Evolutionary conservation across 2,113 vertebrate species (phyloP), one percentile per base, ranked within the genome.

Genomic region (Dicaeum eximium): DNA sequence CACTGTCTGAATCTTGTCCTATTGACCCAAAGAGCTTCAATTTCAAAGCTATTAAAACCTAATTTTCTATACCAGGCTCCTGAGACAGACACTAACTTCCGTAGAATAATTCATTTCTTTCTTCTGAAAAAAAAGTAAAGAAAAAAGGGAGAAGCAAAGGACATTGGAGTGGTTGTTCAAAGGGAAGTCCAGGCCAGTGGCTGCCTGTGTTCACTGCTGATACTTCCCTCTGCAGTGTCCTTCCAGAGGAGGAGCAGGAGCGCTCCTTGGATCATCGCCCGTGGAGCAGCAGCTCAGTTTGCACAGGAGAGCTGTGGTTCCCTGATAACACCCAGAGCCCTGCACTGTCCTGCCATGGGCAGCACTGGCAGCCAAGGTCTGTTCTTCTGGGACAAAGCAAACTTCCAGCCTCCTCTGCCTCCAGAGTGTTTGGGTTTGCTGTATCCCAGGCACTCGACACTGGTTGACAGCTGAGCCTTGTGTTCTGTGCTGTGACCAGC

Each of bases 11-110:
- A 93, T 88, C 95, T 94, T 86, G 95, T 96, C 89, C 96, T 93
- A 80, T 96, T 98, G 97, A 98, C 98, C 97, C 40, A 9, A 44
- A 88, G 96, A 96, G 98, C 97, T 96, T 98, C 97, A 93, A 97
- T 97, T 97, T 95, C 95, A 97, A 94, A 96, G 95, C 96, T 95
- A 97, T 98, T 97, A 98, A 98, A 97, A 96, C 93, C 95, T 97
- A 90, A 97, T 97, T 96, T 98, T 97, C 96, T 93, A 95, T 86
- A 93, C 48, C 64, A 51, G 95, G 96, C 95, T 97, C 97, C 95
- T 72, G 96, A 97, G 97, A 97, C 96, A 97, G 95, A 91, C 91
- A 84, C 95, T 95, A 94, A 96, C 96, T 97, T 97, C 80, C 96
- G 88, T 37, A 93, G 96, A 96, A 95, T 97, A 97, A 97, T 95